Percentiles rank a stretch among this genome's conserved stretches.
Evolutionary conservation across 2,113 vertebrate genomes (phyloP).

Genomic region (Columba livia): DNA sequence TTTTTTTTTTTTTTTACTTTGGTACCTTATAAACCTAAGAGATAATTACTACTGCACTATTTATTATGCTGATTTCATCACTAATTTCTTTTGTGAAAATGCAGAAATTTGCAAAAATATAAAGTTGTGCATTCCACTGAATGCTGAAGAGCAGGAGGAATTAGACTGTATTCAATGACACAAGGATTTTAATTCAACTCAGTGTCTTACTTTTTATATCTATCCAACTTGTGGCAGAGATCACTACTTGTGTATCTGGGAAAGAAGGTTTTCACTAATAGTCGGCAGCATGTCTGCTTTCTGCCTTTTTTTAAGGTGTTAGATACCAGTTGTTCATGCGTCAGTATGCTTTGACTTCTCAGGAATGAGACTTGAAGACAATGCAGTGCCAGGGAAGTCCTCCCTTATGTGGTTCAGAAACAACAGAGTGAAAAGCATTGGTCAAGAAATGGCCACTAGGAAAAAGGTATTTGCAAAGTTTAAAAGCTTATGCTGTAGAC

Average conservation of each 20-base stretch:
- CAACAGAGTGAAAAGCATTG: background rate
- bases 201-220: background rate
- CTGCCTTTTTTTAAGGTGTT: background rate
- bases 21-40: background rate
- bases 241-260: background rate
- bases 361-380: background rate
- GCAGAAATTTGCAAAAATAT: background rate
- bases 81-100: background rate
- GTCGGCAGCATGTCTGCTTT: background rate
- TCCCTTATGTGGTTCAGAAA: background rate
- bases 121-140: background rate
- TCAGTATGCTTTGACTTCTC: background rate
- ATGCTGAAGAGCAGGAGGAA: background rate
- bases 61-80: background rate
- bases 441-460: background rate
- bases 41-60: background rate
- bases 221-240: background rate
- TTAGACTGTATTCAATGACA: background rate
- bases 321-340: background rate
- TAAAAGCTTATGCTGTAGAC: fast-evolving
- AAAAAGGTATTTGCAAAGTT: background rate
- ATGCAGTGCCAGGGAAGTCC: background rate
- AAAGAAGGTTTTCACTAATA: background rate
- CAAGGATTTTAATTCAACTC: background rate
- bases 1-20: background rate